phyloP scores from a whole-genome alignment of 53 echinoderm and acorn worm genomes.

The Pentamera pediparva region DNA sequence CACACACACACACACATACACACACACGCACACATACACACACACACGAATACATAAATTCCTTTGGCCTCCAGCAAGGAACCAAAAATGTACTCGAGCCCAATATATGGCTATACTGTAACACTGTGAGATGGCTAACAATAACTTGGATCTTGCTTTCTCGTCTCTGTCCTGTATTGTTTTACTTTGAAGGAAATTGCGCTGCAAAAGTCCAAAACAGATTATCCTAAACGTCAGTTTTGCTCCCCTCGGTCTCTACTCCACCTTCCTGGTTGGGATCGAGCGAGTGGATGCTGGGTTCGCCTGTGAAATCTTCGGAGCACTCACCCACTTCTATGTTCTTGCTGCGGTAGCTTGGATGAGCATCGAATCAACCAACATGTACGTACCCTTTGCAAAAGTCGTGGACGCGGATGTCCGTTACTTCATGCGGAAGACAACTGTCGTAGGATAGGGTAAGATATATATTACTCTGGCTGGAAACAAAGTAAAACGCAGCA shows the following conservation, averaged over 20 bases:
- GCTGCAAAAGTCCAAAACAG: background rate
- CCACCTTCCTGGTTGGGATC: background rate
- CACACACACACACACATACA: too few species aligned
- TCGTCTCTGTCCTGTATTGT: too few species aligned
- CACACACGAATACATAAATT: too few species aligned
- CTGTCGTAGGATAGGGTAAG: background rate
- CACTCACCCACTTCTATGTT: constrained; percentile 10
- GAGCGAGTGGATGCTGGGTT: background rate
- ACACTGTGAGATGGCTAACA: too few species aligned
- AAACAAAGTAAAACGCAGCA: too few species aligned
- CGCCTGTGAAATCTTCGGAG: background rate
- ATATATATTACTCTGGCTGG: too few species aligned
- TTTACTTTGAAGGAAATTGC: background rate
- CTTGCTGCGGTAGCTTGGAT: constrained; percentile 15
- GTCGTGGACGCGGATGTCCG: background rate
- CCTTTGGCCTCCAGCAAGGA: too few species aligned
- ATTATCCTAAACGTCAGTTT: constrained; percentile 10
- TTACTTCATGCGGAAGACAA: background rate
- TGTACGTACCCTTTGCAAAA: background rate
- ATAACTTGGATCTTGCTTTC: too few species aligned
- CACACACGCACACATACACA: too few species aligned
- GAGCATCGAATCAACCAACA: constrained; percentile 7
- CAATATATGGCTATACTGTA: too few species aligned
- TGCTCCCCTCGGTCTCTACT: constrained; percentile 1
- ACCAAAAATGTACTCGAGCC: too few species aligned